Conservation (phyloP, 2,113 vertebrate genomes). For the Cyprinus carpio region DNA sequence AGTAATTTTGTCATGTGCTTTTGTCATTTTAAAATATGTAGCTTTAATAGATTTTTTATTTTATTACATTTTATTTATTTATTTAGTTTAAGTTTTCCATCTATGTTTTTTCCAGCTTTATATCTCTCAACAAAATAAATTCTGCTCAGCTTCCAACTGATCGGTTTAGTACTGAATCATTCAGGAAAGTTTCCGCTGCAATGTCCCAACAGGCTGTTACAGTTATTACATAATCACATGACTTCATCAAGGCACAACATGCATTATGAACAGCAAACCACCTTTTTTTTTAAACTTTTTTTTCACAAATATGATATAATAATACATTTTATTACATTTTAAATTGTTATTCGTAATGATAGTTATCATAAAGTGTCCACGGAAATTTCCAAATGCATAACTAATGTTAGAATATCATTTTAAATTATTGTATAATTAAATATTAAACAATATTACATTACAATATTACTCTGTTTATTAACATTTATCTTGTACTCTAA, state of each 20-base stretch:
- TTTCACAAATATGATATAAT: neutral
- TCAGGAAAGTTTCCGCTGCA: neutral
- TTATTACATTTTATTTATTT: no score
- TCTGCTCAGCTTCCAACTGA: neutral
- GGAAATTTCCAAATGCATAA: neutral
- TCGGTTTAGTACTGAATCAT: no score
- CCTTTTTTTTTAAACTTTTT: no score
- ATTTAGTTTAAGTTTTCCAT: neutral
- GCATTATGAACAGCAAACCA: neutral
- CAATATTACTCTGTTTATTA: neutral
- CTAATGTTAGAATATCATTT: neutral
- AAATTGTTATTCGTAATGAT: no score
- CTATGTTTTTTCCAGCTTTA: neutral
- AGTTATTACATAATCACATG: neutral
- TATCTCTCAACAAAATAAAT: no score
- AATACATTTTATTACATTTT: no score
- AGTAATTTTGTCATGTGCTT: neutral
- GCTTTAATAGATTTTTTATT: neutral
- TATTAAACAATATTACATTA: neutral
- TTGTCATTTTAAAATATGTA: no score
- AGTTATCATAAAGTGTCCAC: no score
- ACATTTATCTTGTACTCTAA: neutral
- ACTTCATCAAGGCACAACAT: neutral
- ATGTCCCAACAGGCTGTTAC: neutral
- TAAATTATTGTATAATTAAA: no score